A percentile compares a stretch with the other conserved stretches of the same genome.
These are phyloP conservation scores for Leptodactylus fuscus DNA, from an alignment of 2,113 vertebrate species.

Conservation along the genomic window DNA sequence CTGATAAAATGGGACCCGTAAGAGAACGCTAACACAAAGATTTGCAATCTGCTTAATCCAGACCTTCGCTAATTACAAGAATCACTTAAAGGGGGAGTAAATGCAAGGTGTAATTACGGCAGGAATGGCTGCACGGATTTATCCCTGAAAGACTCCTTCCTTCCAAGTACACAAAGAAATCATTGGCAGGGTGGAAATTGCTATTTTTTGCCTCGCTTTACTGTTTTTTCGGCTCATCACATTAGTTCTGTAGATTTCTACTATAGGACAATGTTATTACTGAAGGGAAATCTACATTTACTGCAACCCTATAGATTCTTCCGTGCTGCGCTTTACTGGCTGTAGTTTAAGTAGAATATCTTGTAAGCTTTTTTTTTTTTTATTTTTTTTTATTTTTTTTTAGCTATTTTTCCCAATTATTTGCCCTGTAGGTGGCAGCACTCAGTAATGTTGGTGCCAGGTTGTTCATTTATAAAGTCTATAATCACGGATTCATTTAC, in stretches of 20 bases:
- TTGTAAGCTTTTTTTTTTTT: too few species aligned
- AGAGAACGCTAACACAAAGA: slow-evolving; percentile 44
- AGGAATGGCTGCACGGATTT: slow-evolving; percentile 31
- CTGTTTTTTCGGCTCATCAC: slow-evolving; percentile 8
- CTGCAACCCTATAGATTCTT: background rate
- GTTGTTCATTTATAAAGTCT: too few species aligned
- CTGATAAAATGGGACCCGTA: slow-evolving; percentile 48
- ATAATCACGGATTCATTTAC: too few species aligned
- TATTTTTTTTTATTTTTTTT: background rate
- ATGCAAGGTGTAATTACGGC: slow-evolving; percentile 47
- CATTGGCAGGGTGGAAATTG: slow-evolving; percentile 3
- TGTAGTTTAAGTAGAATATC: too few species aligned
- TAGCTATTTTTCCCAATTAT: too few species aligned
- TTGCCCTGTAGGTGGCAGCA: background rate
- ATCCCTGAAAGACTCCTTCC: slow-evolving; percentile 32
- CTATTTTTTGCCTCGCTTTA: slow-evolving; percentile 29
- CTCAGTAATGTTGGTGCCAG: too few species aligned
- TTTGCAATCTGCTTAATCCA: slow-evolving; percentile 50
- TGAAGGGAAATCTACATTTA: background rate
- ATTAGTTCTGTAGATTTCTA: slow-evolving; percentile 35
- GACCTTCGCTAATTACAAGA: slow-evolving; percentile 53
- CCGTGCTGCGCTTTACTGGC: too few species aligned
- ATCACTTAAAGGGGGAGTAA: slow-evolving; percentile 52
- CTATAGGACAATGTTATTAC: background rate
- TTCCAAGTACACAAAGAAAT: background rate